Evolutionary conservation across 2,797 vertebrate genomes (phyloP), one percentile per base, ranked within the genome.

Genomic region (Micropoecilia bifurca): DNA sequence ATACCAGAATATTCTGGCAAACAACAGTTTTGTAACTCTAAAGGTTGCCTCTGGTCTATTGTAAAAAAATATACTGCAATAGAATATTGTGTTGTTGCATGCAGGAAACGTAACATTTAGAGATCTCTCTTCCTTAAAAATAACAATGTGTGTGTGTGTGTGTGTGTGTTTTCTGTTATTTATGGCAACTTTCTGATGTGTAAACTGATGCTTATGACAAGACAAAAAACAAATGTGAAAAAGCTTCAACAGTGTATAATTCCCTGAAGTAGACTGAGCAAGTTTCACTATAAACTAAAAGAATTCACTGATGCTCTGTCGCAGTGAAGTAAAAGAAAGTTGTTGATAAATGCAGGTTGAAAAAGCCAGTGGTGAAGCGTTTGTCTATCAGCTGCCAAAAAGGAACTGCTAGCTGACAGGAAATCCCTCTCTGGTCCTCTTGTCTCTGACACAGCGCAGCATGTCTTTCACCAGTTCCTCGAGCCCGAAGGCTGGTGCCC

Each of bases 381-480:
- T 69, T 74, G 69, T 80, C 78, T 28, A 71, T 80, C 82, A 79
- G 73, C 68, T 82, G 77, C 73, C 69, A 47, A 86, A 73, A 46
- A 82, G 79, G 86, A 71, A 81, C 80, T 46, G 86, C 90, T 96
- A 95, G 91, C 93, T 95, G 89, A 91, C 86, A 47, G 88, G 86
- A 61, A 93, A 90, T 74, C 88, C 91, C 77, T 92, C 88, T 0
- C 68, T 89, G 86, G 90, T 83, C 90, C 89, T 94, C 89, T 94
- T 95, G 66, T 93, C 73, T 45, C 82, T 89, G 79, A 96, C 91
- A 66, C 89, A 91, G 61, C 30, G 80, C 78, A 96, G 85, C 95
- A 96, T 96, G 89, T 96, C 95, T 7, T 84, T 53, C 59, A 96
- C 96, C 78, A 96, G 81, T 84, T 95, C 94, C 22, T 96, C 91